phyloP scores from a whole-genome alignment of 2,797 vertebrate genomes.

The Geotria australis region DNA sequence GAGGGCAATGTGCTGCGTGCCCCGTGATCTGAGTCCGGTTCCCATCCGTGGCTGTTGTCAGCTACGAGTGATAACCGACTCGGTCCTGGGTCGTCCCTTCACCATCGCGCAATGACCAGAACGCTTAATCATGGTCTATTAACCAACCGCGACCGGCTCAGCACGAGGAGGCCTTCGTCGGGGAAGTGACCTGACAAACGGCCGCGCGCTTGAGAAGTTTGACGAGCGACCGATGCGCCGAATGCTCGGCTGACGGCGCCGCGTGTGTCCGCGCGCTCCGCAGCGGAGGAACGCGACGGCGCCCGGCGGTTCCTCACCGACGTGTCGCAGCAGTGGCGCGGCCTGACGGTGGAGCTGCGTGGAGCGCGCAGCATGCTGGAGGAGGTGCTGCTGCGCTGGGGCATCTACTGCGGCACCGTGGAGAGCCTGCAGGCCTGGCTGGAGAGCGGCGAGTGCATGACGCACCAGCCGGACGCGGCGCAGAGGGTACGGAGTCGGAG shows the following conservation, averaged over 20 bases:
- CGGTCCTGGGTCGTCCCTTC: too few species aligned
- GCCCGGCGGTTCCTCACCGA: constrained; percentile 68
- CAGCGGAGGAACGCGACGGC: constrained; percentile 63
- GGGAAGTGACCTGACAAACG: too few species aligned
- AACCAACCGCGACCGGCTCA: too few species aligned
- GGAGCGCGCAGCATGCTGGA: constrained; percentile 92
- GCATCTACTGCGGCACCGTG: constrained; percentile 59
- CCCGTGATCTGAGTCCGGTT: too few species aligned
- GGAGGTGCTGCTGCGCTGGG: constrained; percentile 83
- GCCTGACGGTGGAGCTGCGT: constrained; percentile 65
- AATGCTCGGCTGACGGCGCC: too few species aligned
- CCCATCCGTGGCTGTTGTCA: too few species aligned
- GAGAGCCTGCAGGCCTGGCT: constrained; percentile 72
- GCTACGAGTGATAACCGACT: too few species aligned
- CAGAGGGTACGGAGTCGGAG: constrained; percentile 33
- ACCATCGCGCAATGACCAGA: too few species aligned
- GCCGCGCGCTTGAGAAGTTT: background rate
- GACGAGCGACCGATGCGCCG: background rate
- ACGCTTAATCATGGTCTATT: too few species aligned
- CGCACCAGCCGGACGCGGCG: constrained; percentile 49
- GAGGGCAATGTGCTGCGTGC: too few species aligned
- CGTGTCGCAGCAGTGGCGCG: constrained; percentile 59
- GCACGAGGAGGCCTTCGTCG: too few species aligned
- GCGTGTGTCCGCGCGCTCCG: constrained; percentile 1
- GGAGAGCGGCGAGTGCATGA: constrained; percentile 77